Base-by-base conservation (phyloP, 2,113 vertebrate genomes). In the Lamprologus callipterus region DNA sequence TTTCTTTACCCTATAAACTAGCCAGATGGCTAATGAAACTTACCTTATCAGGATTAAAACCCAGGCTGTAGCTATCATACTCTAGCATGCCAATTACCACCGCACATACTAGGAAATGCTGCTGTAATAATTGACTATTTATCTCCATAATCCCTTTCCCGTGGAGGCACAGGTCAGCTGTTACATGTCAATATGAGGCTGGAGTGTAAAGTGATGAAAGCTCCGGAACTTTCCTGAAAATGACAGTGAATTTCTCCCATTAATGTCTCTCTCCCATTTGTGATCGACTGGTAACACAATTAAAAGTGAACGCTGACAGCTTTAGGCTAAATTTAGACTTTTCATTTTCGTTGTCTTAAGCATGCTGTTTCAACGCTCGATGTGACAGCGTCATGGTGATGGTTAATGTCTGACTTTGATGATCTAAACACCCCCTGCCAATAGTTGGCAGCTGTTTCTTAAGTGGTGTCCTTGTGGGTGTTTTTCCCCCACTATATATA, bases 11-110 rank as follows among this genome's bases (percentile, higher is more conserved):
- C 86, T 91, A 80, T 65, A 91, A 95, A 93, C 91, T 91, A 89
- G 91, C 93, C 93, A 94, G 89, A 94, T 94, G 92, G 92, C 93
- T 89, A 95, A 94, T 94, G 86, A 94, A 95, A 95, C 88, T 91
- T 94, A 95, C 95, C 93, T 94, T 95, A 95, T 96, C 95, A 80
- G 91, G 94, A 95, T 95, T 95, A 95, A 94, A 95, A 86, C 87
- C 87, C 91, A 89, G 85, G 84, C 91, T 92, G 92, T 84, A 85
- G 93, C 94, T 95, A 95, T 95, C 89, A 90, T 87, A 90, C 89
- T 91, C 88, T 63, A 90, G 88, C 88, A 63, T 85, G 88, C 86
- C 94, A 94, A 93, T 95, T 94, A 95, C 90, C 80, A 88, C 88
- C 58, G 85, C 82, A 86, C 85, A 87, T 57, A 92, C 80, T 81